Evolutionary conservation across 1,140 invertebrate genomes (phyloP).

Genomic region (Papilio glaucus): DNA sequence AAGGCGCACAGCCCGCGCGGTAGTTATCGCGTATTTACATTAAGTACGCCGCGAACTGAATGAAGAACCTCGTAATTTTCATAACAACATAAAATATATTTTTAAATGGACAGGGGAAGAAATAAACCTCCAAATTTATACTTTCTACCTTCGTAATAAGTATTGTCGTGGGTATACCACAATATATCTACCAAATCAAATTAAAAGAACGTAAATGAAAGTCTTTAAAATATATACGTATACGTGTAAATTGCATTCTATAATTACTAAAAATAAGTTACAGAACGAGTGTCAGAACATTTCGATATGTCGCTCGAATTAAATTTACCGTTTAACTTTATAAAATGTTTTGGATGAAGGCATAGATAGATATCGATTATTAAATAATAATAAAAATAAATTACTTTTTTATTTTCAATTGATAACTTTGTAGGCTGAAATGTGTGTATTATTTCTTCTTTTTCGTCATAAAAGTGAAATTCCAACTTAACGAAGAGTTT

Average conservation of each 20-base stretch:
- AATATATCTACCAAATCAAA: background rate
- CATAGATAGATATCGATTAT: too few species aligned
- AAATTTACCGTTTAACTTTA: too few species aligned
- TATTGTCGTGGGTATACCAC: background rate
- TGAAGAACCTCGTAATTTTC: constrained; percentile 31
- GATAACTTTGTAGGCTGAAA: too few species aligned
- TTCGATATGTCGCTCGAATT: too few species aligned
- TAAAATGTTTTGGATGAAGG: too few species aligned
- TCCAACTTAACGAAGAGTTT: background rate
- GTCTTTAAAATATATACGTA: too few species aligned
- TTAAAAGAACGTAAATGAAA: background rate
- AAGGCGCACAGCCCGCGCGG: constrained; percentile 13
- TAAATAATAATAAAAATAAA: too few species aligned
- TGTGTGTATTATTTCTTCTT: background rate
- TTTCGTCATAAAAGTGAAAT: background rate
- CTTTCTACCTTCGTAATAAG: background rate
- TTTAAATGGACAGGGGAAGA: constrained; percentile 1
- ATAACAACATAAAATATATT: constrained; percentile 32
- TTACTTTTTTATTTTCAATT: too few species aligned
- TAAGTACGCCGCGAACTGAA: constrained; percentile 38
- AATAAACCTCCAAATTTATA: background rate
- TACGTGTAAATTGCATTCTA: too few species aligned
- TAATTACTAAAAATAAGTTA: too few species aligned
- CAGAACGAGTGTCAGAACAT: too few species aligned
- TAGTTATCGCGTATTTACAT: constrained; percentile 43